Percentiles rank a stretch among this genome's conserved stretches.
Evolutionary conservation across 1,140 invertebrate genomes (phyloP).

Genomic region (Doryteuthis pealeii): DNA sequence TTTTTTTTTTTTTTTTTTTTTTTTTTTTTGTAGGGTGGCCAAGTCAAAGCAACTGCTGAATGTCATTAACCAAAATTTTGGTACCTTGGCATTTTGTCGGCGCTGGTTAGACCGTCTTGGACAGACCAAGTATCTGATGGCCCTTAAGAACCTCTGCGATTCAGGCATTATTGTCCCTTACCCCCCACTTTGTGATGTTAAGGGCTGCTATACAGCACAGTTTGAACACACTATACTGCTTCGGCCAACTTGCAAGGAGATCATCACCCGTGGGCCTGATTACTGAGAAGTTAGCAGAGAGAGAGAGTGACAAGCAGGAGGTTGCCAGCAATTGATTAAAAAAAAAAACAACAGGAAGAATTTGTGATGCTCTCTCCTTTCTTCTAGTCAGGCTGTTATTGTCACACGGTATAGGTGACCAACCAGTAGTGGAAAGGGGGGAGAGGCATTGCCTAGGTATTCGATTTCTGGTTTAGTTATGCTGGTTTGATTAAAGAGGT

Average conservation of each 20-base stretch:
- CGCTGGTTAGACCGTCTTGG: slow-evolving; percentile 97
- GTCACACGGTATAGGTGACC: too few relatives aligned
- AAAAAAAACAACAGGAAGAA: too few relatives aligned
- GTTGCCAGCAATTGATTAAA: too few relatives aligned
- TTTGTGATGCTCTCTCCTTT: too few relatives aligned
- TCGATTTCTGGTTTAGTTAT: too few relatives aligned
- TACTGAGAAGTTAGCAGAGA: slow-evolving; percentile 72
- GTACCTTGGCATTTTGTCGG: slow-evolving; percentile 97
- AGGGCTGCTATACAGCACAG: slow-evolving; percentile 98
- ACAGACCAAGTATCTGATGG: slow-evolving; percentile 97
- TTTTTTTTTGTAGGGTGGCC: slow-evolving; percentile 37
- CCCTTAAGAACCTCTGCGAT: slow-evolving; percentile 96
- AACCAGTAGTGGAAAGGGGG: too few relatives aligned
- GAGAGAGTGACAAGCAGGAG: too few relatives aligned
- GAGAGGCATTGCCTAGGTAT: too few relatives aligned
- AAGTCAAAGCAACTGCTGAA: slow-evolving; percentile 91
- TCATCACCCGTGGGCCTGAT: slow-evolving; percentile 93
- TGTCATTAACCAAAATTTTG: slow-evolving; percentile 97
- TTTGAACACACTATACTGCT: slow-evolving; percentile 98
- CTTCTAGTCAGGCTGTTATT: too few relatives aligned
- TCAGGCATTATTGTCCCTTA: slow-evolving; percentile 87
- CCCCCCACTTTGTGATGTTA: slow-evolving; percentile 96
- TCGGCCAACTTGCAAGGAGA: slow-evolving; percentile 97
- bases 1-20: neutral
- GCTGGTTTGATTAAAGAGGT: too few relatives aligned